A percentile compares a stretch with the other conserved stretches of the same genome.
Conservation (phyloP, 2,113 vertebrate genomes). For the Tylochromis polylepis region DNA sequence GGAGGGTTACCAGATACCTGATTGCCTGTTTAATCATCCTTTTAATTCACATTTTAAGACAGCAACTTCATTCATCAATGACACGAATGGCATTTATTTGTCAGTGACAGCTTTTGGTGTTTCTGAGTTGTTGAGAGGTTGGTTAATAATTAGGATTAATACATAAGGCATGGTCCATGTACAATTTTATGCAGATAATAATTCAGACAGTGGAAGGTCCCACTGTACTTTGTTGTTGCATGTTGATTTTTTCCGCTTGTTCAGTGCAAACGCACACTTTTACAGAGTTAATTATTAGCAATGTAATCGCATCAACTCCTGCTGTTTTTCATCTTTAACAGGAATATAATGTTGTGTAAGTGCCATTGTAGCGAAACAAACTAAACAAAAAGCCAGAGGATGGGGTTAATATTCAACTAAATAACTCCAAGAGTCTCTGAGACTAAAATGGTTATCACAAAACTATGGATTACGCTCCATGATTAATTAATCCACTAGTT, state of each 20-base stretch:
- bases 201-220: neutral
- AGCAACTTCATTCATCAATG: neutral
- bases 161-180: neutral
- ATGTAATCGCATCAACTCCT: neutral
- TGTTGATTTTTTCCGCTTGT: neutral
- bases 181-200: neutral
- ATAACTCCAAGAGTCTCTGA: neutral
- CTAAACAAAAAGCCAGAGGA: neutral
- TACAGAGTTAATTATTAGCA: neutral
- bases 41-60: neutral
- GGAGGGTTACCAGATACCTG: neutral
- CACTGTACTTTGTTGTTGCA: neutral
- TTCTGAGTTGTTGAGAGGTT: neutral
- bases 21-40: neutral
- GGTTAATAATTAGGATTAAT: neutral
- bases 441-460: neutral
- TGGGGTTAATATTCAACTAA: neutral
- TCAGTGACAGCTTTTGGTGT: neutral
- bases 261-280: neutral
- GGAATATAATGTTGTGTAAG: neutral
- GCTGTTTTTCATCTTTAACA: neutral
- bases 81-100: neutral
- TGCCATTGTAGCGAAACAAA: neutral
- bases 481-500: neutral
- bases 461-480: neutral